Conservation (phyloP, 30 jellyfish, hydroid and myxozoan genomes). For the Cassiopea xamachana region DNA sequence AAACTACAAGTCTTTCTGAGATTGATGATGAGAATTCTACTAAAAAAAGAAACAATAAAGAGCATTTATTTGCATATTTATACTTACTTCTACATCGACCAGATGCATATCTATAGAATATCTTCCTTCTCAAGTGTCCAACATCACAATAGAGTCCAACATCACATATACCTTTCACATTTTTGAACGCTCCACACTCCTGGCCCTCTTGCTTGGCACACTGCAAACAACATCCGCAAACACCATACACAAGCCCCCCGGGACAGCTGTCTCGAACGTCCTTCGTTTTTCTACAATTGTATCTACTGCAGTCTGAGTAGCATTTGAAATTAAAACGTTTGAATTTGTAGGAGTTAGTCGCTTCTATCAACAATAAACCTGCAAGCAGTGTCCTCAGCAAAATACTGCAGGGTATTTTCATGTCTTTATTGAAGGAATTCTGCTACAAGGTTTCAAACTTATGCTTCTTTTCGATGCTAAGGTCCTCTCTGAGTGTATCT, state of each 20-base stretch:
- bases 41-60: too few relatives aligned
- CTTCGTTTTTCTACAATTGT: conserved; percentile 61
- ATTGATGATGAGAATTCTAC: too few relatives aligned
- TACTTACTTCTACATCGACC: conserved; percentile 81
- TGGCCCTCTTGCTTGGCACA: conserved; percentile 85
- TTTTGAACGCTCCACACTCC: conserved; percentile 85
- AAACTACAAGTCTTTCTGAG: background rate
- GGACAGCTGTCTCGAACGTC: conserved; percentile 77
- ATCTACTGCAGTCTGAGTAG: conserved; percentile 71
- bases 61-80: background rate
- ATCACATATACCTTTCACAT: conserved; percentile 83
- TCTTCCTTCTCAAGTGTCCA: conserved; percentile 24
- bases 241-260: conserved; percentile 87
- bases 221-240: conserved; percentile 89
- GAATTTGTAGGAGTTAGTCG: conserved; percentile 27
- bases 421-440: background rate
- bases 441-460: background rate
- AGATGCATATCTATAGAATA: conserved; percentile 39
- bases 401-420: conserved; percentile 21
- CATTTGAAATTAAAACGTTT: conserved; percentile 55
- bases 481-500: background rate
- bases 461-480: background rate
- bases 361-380: conserved; percentile 22
- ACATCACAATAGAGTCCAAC: conserved; percentile 76
- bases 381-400: conserved; percentile 26